phyloP scores from a whole-genome alignment of 2,888 invertebrate genomes.

The Incurvaria masculella region DNA sequence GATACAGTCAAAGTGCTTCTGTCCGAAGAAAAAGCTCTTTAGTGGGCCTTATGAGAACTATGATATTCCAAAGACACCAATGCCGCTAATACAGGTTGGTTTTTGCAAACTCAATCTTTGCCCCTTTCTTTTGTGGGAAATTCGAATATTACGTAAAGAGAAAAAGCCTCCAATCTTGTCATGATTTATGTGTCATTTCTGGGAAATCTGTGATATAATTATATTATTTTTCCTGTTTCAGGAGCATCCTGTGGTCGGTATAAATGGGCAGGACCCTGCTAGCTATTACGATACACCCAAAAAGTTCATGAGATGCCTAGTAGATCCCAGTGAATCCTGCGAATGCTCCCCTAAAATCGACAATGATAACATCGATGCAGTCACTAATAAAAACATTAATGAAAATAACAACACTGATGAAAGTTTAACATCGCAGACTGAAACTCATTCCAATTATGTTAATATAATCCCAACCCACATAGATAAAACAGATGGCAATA shows the following conservation, averaged over 20 bases:
- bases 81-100: constrained; percentile 48
- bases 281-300: constrained; percentile 73
- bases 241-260: constrained; percentile 43
- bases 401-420: constrained; percentile 28
- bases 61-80: constrained; percentile 71
- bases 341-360: constrained; percentile 55
- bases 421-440: constrained; percentile 24
- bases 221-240: constrained; percentile 21
- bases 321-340: constrained; percentile 50
- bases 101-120: background rate
- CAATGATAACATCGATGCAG: constrained; percentile 53
- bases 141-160: background rate
- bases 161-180: background rate
- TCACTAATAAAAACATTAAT: constrained; percentile 19
- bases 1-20: constrained; percentile 32
- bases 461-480: constrained; percentile 39
- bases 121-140: background rate
- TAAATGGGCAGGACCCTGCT: constrained; percentile 25
- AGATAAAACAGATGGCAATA: constrained; percentile 25
- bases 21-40: constrained; percentile 40
- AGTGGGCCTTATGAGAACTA: constrained; percentile 73
- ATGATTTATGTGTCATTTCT: background rate
- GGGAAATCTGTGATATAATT: background rate
- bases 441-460: constrained; percentile 48
- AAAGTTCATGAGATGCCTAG: constrained; percentile 68